These are phyloP conservation scores for Octodonta nipae DNA, from an alignment of 2,888 invertebrate genomes.

Conservation along the genomic window DNA sequence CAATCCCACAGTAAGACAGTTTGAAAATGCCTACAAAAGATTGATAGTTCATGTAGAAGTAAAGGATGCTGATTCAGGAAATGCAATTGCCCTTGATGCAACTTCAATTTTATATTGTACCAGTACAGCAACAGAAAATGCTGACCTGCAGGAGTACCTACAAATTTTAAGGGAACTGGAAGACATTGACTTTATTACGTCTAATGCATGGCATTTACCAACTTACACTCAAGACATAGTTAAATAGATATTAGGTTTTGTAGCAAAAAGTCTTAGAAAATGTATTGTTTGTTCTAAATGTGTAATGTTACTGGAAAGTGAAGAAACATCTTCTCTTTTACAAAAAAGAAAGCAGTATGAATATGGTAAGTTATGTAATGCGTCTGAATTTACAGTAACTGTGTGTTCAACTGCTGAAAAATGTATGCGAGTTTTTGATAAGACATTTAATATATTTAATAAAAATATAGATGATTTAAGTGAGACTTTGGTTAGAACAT, in stretches of 20 bases:
- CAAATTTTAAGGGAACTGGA: too few species aligned
- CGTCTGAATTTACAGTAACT: slow-evolving; percentile 6
- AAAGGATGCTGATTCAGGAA: slow-evolving; percentile 7
- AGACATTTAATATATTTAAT: slow-evolving; percentile 9
- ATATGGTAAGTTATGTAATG: too few species aligned
- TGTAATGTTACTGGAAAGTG: slow-evolving; percentile 5
- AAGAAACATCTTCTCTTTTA: slow-evolving; percentile 6
- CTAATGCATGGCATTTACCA: slow-evolving; percentile 1
- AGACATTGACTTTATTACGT: too few species aligned
- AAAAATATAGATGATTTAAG: slow-evolving; percentile 7
- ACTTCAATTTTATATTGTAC: slow-evolving; percentile 7
- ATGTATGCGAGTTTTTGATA: slow-evolving; percentile 8
- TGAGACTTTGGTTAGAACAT: too few species aligned
- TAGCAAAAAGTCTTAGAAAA: too few species aligned
- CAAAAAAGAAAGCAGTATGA: slow-evolving; percentile 8
- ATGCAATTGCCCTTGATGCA: slow-evolving; percentile 6
- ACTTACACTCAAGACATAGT: slow-evolving; percentile 5
- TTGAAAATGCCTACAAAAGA: slow-evolving; percentile 10
- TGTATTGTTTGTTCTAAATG: slow-evolving; percentile 8
- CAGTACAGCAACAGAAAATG: slow-evolving; percentile 1
- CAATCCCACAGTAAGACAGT: slow-evolving; percentile 11
- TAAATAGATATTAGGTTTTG: slow-evolving; percentile 6
- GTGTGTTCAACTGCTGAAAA: slow-evolving; percentile 9
- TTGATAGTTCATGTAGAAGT: slow-evolving; percentile 12
- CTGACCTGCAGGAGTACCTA: not conserved